Conservation (phyloP, 2,113 vertebrate species). For the Lipotes vexillifer region DNA sequence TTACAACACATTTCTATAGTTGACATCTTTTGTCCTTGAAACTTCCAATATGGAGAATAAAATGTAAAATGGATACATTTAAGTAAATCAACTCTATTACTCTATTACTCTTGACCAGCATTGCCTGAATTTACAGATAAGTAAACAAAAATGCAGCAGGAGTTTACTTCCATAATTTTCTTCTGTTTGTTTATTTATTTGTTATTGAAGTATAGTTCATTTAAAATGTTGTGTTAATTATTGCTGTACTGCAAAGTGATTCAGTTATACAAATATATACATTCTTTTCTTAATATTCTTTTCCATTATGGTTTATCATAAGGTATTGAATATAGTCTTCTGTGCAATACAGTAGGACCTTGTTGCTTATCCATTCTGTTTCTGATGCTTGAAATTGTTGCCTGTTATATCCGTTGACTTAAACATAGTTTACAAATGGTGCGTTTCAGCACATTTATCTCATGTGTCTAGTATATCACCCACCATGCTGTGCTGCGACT, state of each 20-base stretch:
- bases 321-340: background rate
- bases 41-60: background rate
- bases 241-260: background rate
- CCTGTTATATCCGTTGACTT: background rate
- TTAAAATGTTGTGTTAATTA: background rate
- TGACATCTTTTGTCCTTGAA: background rate
- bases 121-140: background rate
- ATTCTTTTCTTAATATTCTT: background rate
- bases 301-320: background rate
- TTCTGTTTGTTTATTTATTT: background rate
- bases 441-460: background rate
- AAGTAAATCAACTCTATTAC: background rate
- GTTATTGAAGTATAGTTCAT: background rate
- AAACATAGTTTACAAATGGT: background rate
- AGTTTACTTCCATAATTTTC: background rate
- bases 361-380: background rate
- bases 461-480: accelerated
- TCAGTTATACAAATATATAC: background rate
- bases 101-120: background rate
- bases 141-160: background rate
- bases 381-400: background rate
- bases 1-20: background rate
- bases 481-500: background rate
- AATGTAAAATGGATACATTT: background rate
- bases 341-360: background rate